Conservation (phyloP, 2,113 vertebrate species). For the Agelaius phoeniceus region DNA sequence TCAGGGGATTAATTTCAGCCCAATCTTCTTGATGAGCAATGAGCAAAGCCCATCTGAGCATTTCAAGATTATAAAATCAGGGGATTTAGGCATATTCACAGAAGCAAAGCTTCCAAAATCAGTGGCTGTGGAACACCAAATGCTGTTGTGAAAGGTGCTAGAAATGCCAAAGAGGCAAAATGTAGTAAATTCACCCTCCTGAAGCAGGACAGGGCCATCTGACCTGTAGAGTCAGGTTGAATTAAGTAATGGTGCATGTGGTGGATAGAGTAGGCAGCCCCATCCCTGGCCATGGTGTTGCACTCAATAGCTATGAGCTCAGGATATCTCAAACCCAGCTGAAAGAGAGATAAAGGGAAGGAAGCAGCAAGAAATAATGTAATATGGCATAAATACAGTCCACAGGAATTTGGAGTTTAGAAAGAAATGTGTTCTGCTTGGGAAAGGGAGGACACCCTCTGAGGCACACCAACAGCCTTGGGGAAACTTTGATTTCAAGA, state of each 20-base stretch:
- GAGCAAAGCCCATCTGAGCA: background rate
- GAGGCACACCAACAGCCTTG: background rate
- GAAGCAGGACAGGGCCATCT: background rate
- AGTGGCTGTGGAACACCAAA: background rate
- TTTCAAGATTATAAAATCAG: background rate
- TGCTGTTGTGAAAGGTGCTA: background rate
- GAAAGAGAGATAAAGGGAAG: background rate
- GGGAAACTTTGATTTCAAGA: background rate
- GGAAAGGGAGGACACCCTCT: background rate
- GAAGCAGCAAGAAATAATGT: background rate
- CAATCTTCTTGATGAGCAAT: background rate
- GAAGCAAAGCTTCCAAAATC: background rate
- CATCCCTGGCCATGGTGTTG: accelerated
- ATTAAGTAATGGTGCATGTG: accelerated
- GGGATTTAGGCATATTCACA: background rate
- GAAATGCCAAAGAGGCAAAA: background rate
- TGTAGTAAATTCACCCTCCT: accelerated
- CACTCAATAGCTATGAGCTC: background rate
- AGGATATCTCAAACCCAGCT: background rate
- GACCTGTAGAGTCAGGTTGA: background rate
- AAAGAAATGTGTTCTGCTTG: background rate
- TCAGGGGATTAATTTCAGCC: background rate
- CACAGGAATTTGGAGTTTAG: background rate
- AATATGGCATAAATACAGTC: background rate
- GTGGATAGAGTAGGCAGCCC: background rate